Base-by-base conservation (phyloP, 2,888 invertebrate species). In the Cepaea hortensis region DNA sequence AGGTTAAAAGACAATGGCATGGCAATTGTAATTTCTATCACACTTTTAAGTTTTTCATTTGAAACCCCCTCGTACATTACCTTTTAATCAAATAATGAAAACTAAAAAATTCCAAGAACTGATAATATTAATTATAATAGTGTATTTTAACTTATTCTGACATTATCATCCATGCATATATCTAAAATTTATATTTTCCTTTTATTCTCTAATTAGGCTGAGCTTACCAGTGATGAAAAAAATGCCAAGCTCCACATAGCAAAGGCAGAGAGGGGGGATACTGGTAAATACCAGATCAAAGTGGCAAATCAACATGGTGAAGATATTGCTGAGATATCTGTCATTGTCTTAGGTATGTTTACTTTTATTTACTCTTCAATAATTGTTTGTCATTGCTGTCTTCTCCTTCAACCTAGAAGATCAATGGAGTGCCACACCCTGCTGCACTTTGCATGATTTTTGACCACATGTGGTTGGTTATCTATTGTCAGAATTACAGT, bases 271-370 rank as follows among this genome's bases (percentile, higher is more conserved):
- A 90, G 94, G 80, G 92, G 91, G 2, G 94, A 95, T 90, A 93
- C 93, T 18, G 95, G 95, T 62, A 94, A 93, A 88, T 95, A 95
- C 89, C 92, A 91, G 77, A 91, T 95, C 85, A 93, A 91, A n/a
- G 92, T 94, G 46, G 90, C 90, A 65, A 95, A 95, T 87, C 90
- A 90, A 46, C 90, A 91, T 88, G 95, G 95, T 23, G 91, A 93
- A 79, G 94, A 94, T 79, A 89, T 91, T 2, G 94, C 93, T n/a
- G 93, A 93, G 68, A 91, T 95, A 85, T 92, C 94, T 70, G 94
- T 95, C 65, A 90, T 94, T 87, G 95, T 95, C 4, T 46, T 85
- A 6, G 76, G 76, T 79, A 20, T 65, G 76, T 11, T 83, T 61
- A 73, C 23, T 83, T 73, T 55, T 6, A 55, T 55, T 55, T 6